These are phyloP conservation scores for Rhodophaea formosa DNA, from an alignment of 2,888 invertebrate species.

Conservation along the genomic window DNA sequence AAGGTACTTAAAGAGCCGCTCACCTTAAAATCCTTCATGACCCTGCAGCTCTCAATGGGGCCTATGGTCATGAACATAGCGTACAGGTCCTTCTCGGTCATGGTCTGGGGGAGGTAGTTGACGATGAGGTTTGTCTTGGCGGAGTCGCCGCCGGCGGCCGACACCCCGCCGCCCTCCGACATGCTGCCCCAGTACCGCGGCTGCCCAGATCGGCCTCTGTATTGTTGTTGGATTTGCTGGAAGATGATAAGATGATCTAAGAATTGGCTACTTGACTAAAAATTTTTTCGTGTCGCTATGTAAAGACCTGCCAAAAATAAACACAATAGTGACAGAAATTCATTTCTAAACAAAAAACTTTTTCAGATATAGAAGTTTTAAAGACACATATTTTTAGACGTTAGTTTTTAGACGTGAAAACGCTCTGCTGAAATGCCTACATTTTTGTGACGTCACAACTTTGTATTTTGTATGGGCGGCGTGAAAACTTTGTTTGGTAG, in stretches of 20 bases:
- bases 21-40: conserved; percentile 95
- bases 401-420: too few relatives aligned
- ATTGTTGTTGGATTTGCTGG: conserved; percentile 77
- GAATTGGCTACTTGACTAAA: too few relatives aligned
- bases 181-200: conserved; percentile 72
- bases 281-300: too few relatives aligned
- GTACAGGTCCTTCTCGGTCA: conserved; percentile 94
- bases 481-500: too few relatives aligned
- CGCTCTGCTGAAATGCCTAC: too few relatives aligned
- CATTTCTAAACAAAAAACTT: too few relatives aligned
- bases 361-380: too few relatives aligned
- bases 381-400: too few relatives aligned
- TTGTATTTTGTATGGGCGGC: too few relatives aligned
- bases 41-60: conserved; percentile 93
- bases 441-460: too few relatives aligned
- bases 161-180: conserved; percentile 72
- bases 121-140: conserved; percentile 92
- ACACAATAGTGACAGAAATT: too few relatives aligned
- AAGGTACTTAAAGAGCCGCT: conserved; percentile 22
- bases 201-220: conserved; percentile 58
- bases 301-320: too few relatives aligned
- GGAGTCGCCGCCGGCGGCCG: conserved; percentile 68
- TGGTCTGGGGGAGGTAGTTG: conserved; percentile 96
- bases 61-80: conserved; percentile 94
- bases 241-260: conserved; percentile 29